Evolutionary conservation across 2,888 invertebrate genomes (phyloP).

Genomic region (Synergus itoensis): DNA sequence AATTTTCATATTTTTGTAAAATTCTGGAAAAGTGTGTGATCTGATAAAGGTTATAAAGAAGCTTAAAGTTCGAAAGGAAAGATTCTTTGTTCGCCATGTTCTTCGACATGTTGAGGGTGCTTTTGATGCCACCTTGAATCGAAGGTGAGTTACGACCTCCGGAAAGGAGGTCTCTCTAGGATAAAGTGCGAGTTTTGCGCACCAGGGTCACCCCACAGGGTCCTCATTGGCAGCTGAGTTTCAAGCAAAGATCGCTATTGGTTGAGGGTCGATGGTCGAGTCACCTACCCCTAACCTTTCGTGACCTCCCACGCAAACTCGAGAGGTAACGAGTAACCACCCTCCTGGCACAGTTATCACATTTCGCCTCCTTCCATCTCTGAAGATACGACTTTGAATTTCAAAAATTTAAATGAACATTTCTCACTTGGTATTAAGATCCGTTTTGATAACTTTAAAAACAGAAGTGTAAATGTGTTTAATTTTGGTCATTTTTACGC

Average conservation of each 20-base stretch:
- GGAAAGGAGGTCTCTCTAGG: slow-evolving; percentile 61
- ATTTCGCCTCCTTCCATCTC: not conserved
- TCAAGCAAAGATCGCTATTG: slow-evolving; percentile 69
- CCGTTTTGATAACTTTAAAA: no score
- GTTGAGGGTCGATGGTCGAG: slow-evolving; percentile 74
- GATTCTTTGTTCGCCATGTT: not conserved
- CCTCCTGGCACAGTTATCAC: not conserved
- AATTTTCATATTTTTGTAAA: no score
- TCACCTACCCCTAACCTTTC: slow-evolving; percentile 72
- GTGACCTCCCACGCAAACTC: slow-evolving; percentile 74
- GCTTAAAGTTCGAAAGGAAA: not conserved
- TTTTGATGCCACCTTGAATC: slow-evolving; percentile 8
- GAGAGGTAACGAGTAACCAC: slow-evolving; percentile 67
- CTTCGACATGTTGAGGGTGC: not conserved
- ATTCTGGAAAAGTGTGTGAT: no score
- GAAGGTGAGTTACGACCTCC: slow-evolving; percentile 39
- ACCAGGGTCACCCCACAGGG: slow-evolving; percentile 66
- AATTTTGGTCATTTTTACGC: no score
- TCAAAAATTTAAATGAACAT: no score
- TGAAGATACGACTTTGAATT: no score
- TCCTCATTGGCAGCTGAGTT: slow-evolving; percentile 72
- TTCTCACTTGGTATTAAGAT: no score
- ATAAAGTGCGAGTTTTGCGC: slow-evolving; percentile 68
- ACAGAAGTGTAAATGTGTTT: no score
- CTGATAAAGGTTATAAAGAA: no score